phyloP scores from a whole-genome alignment of 2,113 vertebrate species.

The mouse (Mus musculus) region GRCm39 chr6:24363001-24363500 shows the following conservation, averaged over 20 bases:
- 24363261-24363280: not conserved
- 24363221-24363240: not conserved
- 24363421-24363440: too few species aligned
- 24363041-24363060: slow-evolving; percentile 1
- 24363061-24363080: not conserved
- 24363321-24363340: not conserved
- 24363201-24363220: not conserved
- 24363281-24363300: not conserved
- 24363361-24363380: not conserved
- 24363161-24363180: not conserved
- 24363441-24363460: too few species aligned
- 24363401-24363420: too few species aligned
- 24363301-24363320: not conserved
- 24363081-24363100: not conserved
- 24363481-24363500: too few species aligned
- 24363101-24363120: not conserved
- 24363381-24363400: not conserved
- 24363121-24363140: not conserved
- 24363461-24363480: too few species aligned
- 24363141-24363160: not conserved
- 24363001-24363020: not conserved
- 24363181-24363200: not conserved
- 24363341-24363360: not conserved
- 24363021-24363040: not conserved
- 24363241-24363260: not conserved